Evolutionary conservation across 2,888 invertebrate genomes (phyloP), one percentile per base, ranked within the genome.

Genomic region (Drosophila acutilabella): DNA sequence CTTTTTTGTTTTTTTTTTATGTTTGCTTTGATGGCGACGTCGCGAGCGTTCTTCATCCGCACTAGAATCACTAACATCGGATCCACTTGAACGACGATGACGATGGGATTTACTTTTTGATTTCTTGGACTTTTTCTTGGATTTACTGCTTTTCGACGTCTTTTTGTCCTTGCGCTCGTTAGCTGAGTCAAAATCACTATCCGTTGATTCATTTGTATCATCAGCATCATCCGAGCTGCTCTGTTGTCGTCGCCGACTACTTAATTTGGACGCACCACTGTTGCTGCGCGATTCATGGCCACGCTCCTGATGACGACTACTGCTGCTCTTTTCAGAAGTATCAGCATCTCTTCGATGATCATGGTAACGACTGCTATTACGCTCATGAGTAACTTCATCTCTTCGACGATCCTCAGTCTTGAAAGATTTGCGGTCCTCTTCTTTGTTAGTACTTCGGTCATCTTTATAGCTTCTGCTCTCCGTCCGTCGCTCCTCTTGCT

Each of bases 1-100:
- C 61, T 91, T 92, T 62, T 92, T 92, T 1, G 91, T 90, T 71
- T 92, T 92, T 72, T 91, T 92, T 67, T 91, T 92, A 52, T 91
- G 88, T 10, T 82, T 90, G 48, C 64, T 81, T 11, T 69, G 66
- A 5, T 89, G 87, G 0, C 88, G 84, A 2, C 85, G 80, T 5
- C 69, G 62, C 2, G 58, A 38, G 0, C 70, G 53, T 5, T 71
- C 44, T 4, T 71, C 42, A 20, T 78, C 57, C 10, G 40, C 41
- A 26, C 80, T 74, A 14, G 66, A 62, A 1, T 67, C 61, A 18
- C 56, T 57, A 11, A 62, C 47, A 1, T 57, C 74, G 10, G 20
- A 42, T 7, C 47, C 41, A 7, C 50, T 64, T 4, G 60, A 66
- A 7, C 44, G 68, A 20, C 69, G 64, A 57, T 68, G 70, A 4